Base-by-base conservation (phyloP, 2,797 vertebrate species). In the Artibeus lituratus region DNA sequence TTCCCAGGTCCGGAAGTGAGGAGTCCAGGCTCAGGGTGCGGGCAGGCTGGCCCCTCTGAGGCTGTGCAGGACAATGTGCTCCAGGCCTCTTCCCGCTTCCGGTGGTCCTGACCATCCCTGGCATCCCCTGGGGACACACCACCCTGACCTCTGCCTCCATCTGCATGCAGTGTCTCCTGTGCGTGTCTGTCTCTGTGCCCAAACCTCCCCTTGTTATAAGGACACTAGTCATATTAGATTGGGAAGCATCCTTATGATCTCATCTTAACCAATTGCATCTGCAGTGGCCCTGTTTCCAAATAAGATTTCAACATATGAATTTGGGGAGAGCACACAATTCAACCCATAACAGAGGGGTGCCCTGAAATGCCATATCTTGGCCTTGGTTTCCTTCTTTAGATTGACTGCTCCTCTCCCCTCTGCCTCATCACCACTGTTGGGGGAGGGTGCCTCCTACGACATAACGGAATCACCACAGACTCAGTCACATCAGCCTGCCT, bases 201-300 rank as follows among this genome's bases (percentile, higher is more conserved):
- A 4, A 1, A 0, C 22, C 3, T 39, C 29, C 49, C 11, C 0
- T 39, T 19, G 76, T 44, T 12, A 7, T 22, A n/a, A 81, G 73
- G 53, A 47, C 9, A 1, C 0, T 0, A 0, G 53, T 53, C 35
- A 1, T 12, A 0, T 14, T 1, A 14, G 73, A 9, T 3, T 0
- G 0, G 69, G 9, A 14, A 5, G n/a, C 12, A 0, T 44, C 39
- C 18, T 49, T 10, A 5, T 1, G 7, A 5, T 1, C 1, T 32
- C 59, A 12, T 51, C 47, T 32, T 32, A 4, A 14, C 24, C 7
- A 1, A 8, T 35, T 1, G 10, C 18, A 2, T n/a, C 39, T 21
- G 15, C 0, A 3, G 3, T 21, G 21, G 42, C 44, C 1, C 19
- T 37, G 10, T 70, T n/a, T 74, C 70, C 92, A 62, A 21, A 32